A percentile compares a stretch with the other conserved stretches of the same genome.
Evolutionary conservation across 2,797 vertebrate genomes (phyloP).

Genomic region (Gila robusta): DNA sequence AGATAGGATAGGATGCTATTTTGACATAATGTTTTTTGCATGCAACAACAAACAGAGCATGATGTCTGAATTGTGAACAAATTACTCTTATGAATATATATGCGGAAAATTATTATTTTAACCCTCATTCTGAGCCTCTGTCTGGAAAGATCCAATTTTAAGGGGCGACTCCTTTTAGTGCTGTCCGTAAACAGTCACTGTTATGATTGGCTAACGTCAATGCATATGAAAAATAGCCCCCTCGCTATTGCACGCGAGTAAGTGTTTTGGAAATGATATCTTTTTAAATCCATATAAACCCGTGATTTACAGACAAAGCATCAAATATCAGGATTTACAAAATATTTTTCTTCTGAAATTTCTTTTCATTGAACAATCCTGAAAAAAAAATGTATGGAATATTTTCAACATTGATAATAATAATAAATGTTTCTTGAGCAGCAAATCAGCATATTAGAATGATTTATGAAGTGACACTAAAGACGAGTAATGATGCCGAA

Average conservation of each 20-base stretch:
- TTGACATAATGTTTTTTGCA: not conserved
- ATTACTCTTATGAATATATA: not conserved
- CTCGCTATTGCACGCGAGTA: too few relatives aligned
- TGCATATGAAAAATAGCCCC: not conserved
- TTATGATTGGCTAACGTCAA: not conserved
- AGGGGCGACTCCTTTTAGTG: not conserved
- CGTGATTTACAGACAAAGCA: too few relatives aligned
- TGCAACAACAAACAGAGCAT: not conserved
- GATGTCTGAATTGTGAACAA: not conserved
- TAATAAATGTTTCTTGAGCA: not conserved
- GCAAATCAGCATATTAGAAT: not conserved
- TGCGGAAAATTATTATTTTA: not conserved
- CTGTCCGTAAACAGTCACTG: not conserved
- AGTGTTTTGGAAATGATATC: not conserved
- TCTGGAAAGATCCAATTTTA: not conserved
- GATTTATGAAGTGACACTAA: not conserved
- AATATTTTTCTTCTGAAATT: not conserved
- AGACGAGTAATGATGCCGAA: not conserved
- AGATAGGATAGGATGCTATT: not conserved
- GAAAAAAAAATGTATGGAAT: not conserved
- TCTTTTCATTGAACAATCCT: not conserved
- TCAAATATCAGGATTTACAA: not conserved
- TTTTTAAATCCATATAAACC: too few relatives aligned
- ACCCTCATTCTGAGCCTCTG: not conserved
- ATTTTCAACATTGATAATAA: not conserved